These are phyloP conservation scores for Platycnemis pennipes DNA, from an alignment of 2,888 invertebrate species.

Conservation along the genomic window DNA sequence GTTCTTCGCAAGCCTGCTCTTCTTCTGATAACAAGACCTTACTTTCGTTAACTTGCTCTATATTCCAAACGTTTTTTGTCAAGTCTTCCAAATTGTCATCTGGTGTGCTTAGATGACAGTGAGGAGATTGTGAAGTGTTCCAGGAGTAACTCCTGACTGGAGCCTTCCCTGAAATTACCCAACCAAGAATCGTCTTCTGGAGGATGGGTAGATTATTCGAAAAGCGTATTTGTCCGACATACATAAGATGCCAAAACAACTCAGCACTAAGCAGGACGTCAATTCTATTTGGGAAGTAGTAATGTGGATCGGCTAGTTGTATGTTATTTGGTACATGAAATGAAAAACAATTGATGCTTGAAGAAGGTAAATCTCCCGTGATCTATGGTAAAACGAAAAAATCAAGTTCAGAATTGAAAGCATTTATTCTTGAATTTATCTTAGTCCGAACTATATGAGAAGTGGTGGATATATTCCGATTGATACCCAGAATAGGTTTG, in stretches of 20 bases:
- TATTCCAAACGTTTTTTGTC: not conserved
- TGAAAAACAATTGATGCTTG: not conserved
- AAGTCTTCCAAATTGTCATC: not conserved
- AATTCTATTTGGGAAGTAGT: not conserved
- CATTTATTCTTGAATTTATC: constrained; percentile 35
- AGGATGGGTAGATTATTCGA: not conserved
- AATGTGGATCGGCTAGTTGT: constrained; percentile 30
- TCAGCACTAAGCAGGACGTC: not conserved
- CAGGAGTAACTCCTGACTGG: not conserved
- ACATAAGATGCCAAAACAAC: not conserved
- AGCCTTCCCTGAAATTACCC: constrained; percentile 23
- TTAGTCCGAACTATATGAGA: not conserved
- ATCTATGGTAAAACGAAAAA: constrained; percentile 27
- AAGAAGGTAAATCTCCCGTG: not conserved
- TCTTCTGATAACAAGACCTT: not conserved
- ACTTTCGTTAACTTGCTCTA: not conserved
- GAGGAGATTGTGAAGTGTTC: not conserved
- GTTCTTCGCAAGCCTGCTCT: not conserved
- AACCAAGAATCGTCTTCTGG: constrained; percentile 19
- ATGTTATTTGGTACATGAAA: not conserved
- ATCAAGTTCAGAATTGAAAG: not conserved
- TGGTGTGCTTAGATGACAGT: constrained; percentile 1
- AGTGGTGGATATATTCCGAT: not conserved
- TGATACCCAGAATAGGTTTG: not conserved
- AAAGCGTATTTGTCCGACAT: constrained; percentile 14